Base-by-base conservation (phyloP, 2,113 vertebrate genomes). In the Anser cygnoides region DNA sequence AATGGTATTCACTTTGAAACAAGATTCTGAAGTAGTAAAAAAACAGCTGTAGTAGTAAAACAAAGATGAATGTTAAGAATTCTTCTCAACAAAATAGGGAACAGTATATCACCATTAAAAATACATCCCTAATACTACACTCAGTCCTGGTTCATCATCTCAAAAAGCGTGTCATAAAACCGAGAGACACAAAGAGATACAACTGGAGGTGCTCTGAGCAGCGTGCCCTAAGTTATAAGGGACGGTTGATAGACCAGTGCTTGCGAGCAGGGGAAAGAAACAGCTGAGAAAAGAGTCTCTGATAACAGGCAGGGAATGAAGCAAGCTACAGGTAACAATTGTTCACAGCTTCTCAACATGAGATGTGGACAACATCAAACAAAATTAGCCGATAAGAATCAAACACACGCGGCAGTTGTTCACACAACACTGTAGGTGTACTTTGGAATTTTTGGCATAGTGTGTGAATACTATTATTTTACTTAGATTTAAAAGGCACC, bases 381-480 rank as follows among this genome's bases (percentile, higher is more conserved):
- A 67, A 87, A 94, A 89, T 50, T 20, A 77, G 22, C 41, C 58
- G 79, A 52, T 78, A 65, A 74, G 68, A 68, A 71, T 87, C 88
- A 88, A 81, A 89, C 17, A n/a, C 55, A 76, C 2, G 0, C 58
- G 75, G 29, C 50, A 43, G 10, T 18, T 0, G 0, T 81, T 94
- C 82, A 83, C 26, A 61, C 12, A 78, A 85, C 29, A 72, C 12
- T 33, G 49, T 1, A 65, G 6, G 46, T 74, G 65, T 90, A 81
- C 86, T 94, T 55, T 39, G 35, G 44, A 88, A 74, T 90, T 94
- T 79, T 63, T 80, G 83, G 79, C n/a, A 71, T 3, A 41, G 23
- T 26, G 57, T 11, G 22, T 28, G 33, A 90, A 43, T 59, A 52
- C 9, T 35, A 61, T 39, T 33, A 73, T 76, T 88, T 77, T 65